Conservation (phyloP, 2,888 invertebrate genomes). For the Drosophila demipolita region DNA sequence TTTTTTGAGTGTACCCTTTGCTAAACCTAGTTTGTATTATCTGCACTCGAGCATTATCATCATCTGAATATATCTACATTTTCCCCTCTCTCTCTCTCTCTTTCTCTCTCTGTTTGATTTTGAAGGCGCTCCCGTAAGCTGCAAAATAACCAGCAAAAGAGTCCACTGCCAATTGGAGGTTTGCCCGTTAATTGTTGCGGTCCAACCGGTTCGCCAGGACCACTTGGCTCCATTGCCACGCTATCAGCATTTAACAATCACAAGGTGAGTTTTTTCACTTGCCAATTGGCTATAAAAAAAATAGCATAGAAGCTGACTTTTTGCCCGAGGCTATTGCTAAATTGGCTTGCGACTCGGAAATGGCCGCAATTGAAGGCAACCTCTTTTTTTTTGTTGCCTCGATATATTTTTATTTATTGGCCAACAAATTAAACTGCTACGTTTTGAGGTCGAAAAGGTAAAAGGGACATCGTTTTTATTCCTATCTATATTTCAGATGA, state of each 20-base stretch:
- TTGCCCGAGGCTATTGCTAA: conserved; percentile 27
- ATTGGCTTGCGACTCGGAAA: conserved; percentile 57
- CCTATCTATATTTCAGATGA: conserved; percentile 5
- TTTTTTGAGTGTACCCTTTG: not conserved
- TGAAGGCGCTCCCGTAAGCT: conserved; percentile 90
- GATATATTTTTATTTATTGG: conserved; percentile 54
- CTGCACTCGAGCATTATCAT: conserved; percentile 33
- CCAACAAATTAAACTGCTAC: conserved; percentile 55
- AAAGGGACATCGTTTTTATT: conserved; percentile 26
- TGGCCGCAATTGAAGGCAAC: conserved; percentile 65
- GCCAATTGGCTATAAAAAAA: conserved; percentile 61
- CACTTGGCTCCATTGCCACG: conserved; percentile 92
- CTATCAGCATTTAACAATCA: conserved; percentile 93
- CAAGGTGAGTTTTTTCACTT: conserved; percentile 87
- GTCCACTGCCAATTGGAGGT: conserved; percentile 89
- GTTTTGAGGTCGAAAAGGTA: conserved; percentile 1
- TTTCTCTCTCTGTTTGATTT: not conserved
- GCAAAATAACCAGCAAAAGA: conserved; percentile 89
- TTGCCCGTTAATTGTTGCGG: conserved; percentile 93
- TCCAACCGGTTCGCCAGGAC: conserved; percentile 92
- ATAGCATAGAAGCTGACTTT: conserved; percentile 25
- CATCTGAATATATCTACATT: not conserved
- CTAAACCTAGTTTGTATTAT: conserved; percentile 23
- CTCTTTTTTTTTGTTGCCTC: conserved; percentile 14
- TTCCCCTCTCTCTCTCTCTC: not conserved